A percentile compares a stretch with the other conserved stretches of the same genome.
Evolutionary conservation across 2,888 invertebrate genomes (phyloP).

Genomic region (Microplitis manilae): DNA sequence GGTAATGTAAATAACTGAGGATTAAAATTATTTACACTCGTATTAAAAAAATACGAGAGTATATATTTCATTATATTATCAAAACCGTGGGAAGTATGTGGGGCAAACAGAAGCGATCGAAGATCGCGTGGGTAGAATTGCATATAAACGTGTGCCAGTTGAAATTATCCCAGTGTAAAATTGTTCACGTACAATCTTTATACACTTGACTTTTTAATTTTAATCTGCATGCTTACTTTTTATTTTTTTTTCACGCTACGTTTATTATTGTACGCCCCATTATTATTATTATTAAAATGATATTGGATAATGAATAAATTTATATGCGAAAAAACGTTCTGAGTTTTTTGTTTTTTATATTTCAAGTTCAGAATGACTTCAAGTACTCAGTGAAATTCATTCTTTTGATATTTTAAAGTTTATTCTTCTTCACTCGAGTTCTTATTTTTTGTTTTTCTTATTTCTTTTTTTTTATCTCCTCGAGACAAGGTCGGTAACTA

Average conservation of each 20-base stretch:
- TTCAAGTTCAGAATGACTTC: not conserved
- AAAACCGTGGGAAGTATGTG: conserved; percentile 7
- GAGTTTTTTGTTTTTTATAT: not conserved
- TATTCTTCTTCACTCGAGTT: not conserved
- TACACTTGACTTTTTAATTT: conserved; percentile 27
- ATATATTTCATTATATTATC: conserved; percentile 7
- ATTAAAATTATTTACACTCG: not conserved
- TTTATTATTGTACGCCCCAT: not conserved
- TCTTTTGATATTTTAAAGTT: not conserved
- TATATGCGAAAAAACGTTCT: not conserved
- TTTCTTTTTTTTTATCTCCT: conserved; percentile 22
- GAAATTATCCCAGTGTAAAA: conserved; percentile 34
- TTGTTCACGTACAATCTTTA: conserved; percentile 31
- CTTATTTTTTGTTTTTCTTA: not conserved
- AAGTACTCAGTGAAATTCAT: not conserved
- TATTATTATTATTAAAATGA: not conserved
- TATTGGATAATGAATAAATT: not conserved
- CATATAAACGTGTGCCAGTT: conserved; percentile 7
- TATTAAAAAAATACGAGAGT: not conserved
- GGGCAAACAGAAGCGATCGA: conserved; percentile 21
- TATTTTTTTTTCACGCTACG: not conserved
- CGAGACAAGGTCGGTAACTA: conserved; percentile 33
- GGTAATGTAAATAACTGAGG: not conserved
- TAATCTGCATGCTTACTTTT: not conserved
- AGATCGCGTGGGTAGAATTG: conserved; percentile 26